Evolutionary conservation across 1,140 invertebrate species (phyloP).

Genomic region (Hermetia illucens): DNA sequence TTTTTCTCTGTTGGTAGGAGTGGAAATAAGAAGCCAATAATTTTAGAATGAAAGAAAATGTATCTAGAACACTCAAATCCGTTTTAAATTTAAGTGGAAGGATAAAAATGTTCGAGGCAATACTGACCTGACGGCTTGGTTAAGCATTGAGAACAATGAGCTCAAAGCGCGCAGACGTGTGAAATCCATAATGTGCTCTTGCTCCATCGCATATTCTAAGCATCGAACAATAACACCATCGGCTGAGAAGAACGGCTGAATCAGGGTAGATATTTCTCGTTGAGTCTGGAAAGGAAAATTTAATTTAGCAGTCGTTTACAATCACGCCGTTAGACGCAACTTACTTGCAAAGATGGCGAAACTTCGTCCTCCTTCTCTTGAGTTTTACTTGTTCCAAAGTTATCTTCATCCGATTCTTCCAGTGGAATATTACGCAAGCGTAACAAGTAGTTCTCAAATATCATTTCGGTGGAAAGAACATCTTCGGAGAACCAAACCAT

Average conservation of each 20-base stretch:
- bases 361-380: conserved; percentile 61
- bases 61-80: too few species aligned
- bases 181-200: conserved; percentile 99
- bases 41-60: not conserved
- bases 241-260: conserved; percentile 73
- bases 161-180: conserved; percentile 85
- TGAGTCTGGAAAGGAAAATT: conserved; percentile 48
- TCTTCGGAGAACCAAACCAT: conserved; percentile 99
- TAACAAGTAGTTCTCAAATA: conserved; percentile 90
- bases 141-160: conserved; percentile 95
- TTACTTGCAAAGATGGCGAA: conserved; percentile 62
- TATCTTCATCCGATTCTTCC: conserved; percentile 82
- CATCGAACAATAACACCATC: conserved; percentile 89
- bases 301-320: conserved; percentile 5
- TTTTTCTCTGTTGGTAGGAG: too few species aligned
- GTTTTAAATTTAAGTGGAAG: not conserved
- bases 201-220: conserved; percentile 75
- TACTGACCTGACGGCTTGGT: conserved; percentile 64
- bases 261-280: conserved; percentile 69
- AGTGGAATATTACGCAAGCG: conserved; percentile 77
- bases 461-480: conserved; percentile 96
- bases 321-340: conserved; percentile 3
- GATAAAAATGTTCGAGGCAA: not conserved
- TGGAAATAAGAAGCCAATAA: not conserved
- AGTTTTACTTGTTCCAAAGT: conserved; percentile 34